phyloP scores from a whole-genome alignment of 2,113 vertebrate genomes.

The Orthochromis indermauri region DNA sequence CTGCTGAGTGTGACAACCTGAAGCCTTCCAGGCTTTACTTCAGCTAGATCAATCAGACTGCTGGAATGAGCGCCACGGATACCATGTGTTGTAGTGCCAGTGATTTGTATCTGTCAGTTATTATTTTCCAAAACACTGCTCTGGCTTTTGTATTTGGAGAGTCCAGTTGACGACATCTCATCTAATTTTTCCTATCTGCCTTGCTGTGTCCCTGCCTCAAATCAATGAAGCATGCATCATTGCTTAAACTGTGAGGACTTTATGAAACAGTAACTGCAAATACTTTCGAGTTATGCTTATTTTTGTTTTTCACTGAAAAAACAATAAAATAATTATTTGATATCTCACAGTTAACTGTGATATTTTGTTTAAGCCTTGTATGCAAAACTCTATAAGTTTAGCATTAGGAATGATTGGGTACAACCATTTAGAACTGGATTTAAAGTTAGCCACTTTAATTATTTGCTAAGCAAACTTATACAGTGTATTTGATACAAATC shows the following conservation, averaged over 20 bases:
- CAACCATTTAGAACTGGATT: background rate
- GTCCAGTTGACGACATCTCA: background rate
- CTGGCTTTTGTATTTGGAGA: background rate
- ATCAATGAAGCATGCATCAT: background rate
- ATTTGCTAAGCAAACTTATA: background rate
- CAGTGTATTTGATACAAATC: background rate
- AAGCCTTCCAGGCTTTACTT: background rate
- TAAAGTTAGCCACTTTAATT: background rate
- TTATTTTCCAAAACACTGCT: slow-evolving; percentile 25
- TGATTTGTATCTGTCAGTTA: slow-evolving; percentile 52
- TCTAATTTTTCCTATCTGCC: background rate
- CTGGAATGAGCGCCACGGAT: background rate
- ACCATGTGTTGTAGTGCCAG: background rate
- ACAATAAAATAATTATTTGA: background rate
- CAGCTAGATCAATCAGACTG: slow-evolving; percentile 18
- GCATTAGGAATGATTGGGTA: background rate
- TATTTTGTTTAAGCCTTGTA: background rate
- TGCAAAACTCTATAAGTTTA: background rate
- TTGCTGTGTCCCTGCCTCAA: background rate
- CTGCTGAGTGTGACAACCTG: background rate
- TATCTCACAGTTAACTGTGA: background rate
- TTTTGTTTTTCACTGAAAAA: background rate
- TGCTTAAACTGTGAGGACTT: background rate
- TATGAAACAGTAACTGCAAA: background rate
- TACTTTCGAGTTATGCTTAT: background rate